Base-by-base conservation (phyloP, 2,113 vertebrate species). In the Microcebus jonahi region DNA sequence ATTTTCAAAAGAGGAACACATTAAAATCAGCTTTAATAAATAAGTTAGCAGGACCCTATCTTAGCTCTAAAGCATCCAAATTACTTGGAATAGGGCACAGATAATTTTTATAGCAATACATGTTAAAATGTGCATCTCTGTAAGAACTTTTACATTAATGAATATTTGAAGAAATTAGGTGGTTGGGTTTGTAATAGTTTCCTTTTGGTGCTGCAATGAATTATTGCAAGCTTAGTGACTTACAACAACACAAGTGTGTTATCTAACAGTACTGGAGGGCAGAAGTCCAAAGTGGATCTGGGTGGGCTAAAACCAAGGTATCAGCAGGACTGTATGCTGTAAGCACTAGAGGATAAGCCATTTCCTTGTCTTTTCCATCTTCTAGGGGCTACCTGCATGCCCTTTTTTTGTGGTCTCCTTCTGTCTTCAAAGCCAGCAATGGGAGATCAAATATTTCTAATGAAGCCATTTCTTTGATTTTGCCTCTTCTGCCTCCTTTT, bases 141-240 rank as follows among this genome's bases (percentile, higher is more conserved):
- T 88, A 92, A 77, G 13, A 94, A 73, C 13, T 67, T 97, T 87
- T 83, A 77, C 48, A 84, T 81, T 45, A 84, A 90, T n/a, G 12
- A 17, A 92, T 76, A n/a, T 63, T 39, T 94, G 17, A 91, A 61
- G 45, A 96, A 88, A 75, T 67, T 76, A 65, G 9, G 45, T 75
- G 36, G 76, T 50, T 48, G 45, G 25, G 9, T 70, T 84, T 90
- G 3, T 57, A 82, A 29, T 27, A 34, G 25, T 36, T 63, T 82
- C 6, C 17, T 79, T 48, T 34, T 79, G 25, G 31, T 91, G 23
- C 42, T 80, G 3, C 39, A 91, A 91, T 17, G 76, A 80, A 91
- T 34, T 50, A 68, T 12, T 18, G 75, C 39, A 89, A 79, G 36
- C 29, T 95, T 80, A 75, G 48, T 77, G 67, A 91, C 61, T 85